Conservation (phyloP, 2,113 vertebrate species). For the Pan troglodytes region NHGRI_mPanTro3-v2.1_pri NC_072408.2:16232501-16233000, state of each 20-base stretch:
- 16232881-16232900: not conserved
- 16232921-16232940: not conserved
- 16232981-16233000: not conserved
- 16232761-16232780: not conserved
- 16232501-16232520: constrained; percentile 86
- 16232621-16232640: not conserved
- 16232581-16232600: constrained; percentile 75
- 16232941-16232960: not conserved
- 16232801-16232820: not conserved
- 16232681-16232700: not conserved
- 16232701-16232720: not conserved
- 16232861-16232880: not conserved
- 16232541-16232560: constrained; percentile 90
- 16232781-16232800: not conserved
- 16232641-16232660: not conserved
- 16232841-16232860: not conserved
- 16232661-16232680: not conserved
- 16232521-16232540: constrained; percentile 91
- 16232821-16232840: not conserved
- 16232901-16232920: not conserved
- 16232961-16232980: not conserved
- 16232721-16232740: not conserved
- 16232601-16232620: not conserved
- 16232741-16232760: not conserved
- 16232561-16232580: constrained; percentile 82